phyloP scores from a whole-genome alignment of 2,888 invertebrate species.

The Dryococelus australis region DNA sequence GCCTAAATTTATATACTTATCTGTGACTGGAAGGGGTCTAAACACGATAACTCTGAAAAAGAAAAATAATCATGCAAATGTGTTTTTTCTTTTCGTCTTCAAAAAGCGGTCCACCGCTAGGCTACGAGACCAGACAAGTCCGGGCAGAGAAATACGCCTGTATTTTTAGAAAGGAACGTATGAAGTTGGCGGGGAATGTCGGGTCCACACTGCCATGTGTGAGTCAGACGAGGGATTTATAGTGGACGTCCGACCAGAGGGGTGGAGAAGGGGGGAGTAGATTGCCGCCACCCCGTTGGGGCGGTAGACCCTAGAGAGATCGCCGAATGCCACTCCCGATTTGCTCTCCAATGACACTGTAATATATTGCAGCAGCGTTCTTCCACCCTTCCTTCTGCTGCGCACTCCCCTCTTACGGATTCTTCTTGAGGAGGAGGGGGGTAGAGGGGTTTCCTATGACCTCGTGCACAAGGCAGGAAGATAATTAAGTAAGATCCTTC shows the following conservation, averaged over 20 bases:
- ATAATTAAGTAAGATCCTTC: conserved; percentile 10
- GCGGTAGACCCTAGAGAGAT: neutral
- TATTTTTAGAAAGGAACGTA: neutral
- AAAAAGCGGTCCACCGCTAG: too few relatives aligned
- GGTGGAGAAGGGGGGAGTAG: neutral
- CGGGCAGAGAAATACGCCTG: neutral
- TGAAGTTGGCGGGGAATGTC: neutral
- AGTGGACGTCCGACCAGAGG: too few relatives aligned
- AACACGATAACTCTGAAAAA: too few relatives aligned
- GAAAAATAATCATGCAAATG: too few relatives aligned
- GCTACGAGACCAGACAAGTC: neutral
- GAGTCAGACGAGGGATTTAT: conserved; percentile 2
- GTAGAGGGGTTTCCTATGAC: neutral
- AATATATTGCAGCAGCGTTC: neutral
- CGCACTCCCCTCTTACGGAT: neutral
- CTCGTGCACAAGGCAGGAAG: neutral
- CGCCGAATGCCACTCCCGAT: neutral
- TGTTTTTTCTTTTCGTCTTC: too few relatives aligned
- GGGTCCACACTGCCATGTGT: neutral
- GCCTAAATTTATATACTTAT: too few relatives aligned
- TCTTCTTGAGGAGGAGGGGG: neutral
- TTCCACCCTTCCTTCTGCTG: neutral
- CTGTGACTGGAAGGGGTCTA: too few relatives aligned
- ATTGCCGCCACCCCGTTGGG: neutral
- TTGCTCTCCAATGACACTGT: neutral